Evolutionary conservation across 2,797 vertebrate genomes (phyloP), one percentile per base, ranked within the genome.

Genomic region (Anguilla megastoma): DNA sequence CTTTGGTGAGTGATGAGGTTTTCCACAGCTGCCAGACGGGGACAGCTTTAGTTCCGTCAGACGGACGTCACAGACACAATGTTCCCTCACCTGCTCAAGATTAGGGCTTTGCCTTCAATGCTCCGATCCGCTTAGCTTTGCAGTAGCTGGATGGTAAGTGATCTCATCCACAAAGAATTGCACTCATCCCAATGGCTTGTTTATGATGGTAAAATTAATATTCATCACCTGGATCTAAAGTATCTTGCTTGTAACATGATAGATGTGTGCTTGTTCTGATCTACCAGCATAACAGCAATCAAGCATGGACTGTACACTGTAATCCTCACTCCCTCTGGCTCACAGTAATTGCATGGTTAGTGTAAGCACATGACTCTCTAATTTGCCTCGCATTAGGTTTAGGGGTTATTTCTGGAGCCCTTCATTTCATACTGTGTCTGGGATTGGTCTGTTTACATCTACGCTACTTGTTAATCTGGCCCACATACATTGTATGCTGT

Each of bases 291-390:
- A 18, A 76, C 14, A 41, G 45, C 14, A 41, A 14, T 76, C 30
- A 16, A 41, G 74, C 30, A 52, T 45, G 41, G 41, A 45, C 2
- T 8, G 14, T 41, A 41, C 33, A 16, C 3, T 21, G 30, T 76
- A 76, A 76, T 76, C 16, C 33, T 33, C 33, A 41, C 74, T 76
- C 74, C 74, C 74, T 76, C 33, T 76, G 74, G 74, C 16, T 76
- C 12, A 76, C 33, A 33, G 12, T 76, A 76, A 76, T 76, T 76
- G 16, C 8, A 41, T 1, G 74, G 74, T 41, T 12, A 76, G 16
- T 41, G 14, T 21, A 45, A 6, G 12, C 74, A 16, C 12, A 21
- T 7, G 36, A 12, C 74, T 76, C 71, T 76, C 3, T 76, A 21
- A 76, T 76, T 76, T 76, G 33, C 14, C 74, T 41, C 33, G 14